Conservation (phyloP, 92 coral and sea anemone genomes). For the Montipora capitata region DNA sequence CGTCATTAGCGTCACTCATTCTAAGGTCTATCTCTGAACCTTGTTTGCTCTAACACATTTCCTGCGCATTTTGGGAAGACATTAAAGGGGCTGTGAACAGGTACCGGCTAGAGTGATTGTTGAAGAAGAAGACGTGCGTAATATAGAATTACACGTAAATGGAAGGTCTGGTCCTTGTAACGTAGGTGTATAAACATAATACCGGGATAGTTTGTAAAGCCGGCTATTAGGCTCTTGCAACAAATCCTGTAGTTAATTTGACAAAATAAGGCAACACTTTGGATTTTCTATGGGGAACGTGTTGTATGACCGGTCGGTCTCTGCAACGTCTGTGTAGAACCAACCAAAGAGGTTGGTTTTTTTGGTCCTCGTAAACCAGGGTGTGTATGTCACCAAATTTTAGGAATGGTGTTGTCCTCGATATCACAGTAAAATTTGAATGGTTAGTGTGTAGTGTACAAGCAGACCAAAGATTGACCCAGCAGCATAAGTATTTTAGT, state of each 20-base stretch:
- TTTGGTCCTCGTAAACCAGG: slow-evolving; percentile 39
- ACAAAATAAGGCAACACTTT: slow-evolving; percentile 4
- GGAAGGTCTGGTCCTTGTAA: slow-evolving; percentile 14
- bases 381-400: slow-evolving; percentile 26
- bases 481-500: slow-evolving; percentile 7
- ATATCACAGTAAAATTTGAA: slow-evolving; percentile 33
- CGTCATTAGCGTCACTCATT: slow-evolving; percentile 22
- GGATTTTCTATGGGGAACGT: slow-evolving; percentile 4
- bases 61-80: neutral
- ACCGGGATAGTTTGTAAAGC: slow-evolving; percentile 14
- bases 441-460: slow-evolving; percentile 15
- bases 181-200: slow-evolving; percentile 17
- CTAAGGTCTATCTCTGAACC: slow-evolving; percentile 11
- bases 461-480: neutral
- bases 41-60: slow-evolving; percentile 19
- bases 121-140: slow-evolving; percentile 17
- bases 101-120: slow-evolving; percentile 7
- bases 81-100: no score
- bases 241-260: neutral
- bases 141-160: slow-evolving; percentile 3
- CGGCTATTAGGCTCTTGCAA: neutral
- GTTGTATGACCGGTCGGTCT: neutral
- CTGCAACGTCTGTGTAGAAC: slow-evolving; percentile 20
- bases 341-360: slow-evolving; percentile 18
- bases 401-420: slow-evolving; percentile 8